Evolutionary conservation across 2,797 vertebrate genomes (phyloP).

Genomic region (Leptatherina wallacei): DNA sequence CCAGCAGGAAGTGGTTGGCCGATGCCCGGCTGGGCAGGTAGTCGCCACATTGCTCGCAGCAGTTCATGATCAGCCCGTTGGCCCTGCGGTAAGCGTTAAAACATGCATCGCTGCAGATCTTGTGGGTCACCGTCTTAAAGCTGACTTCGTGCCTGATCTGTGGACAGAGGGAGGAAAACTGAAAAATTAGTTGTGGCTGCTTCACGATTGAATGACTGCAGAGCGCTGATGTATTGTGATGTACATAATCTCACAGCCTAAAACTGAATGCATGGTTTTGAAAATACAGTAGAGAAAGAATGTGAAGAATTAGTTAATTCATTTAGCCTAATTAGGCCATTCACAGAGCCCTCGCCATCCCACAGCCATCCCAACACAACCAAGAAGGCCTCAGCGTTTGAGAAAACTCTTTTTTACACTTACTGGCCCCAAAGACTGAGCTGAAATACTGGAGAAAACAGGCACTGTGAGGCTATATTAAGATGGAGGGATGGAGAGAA

Average conservation of each 20-base stretch:
- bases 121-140: slow-evolving; percentile 99
- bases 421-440: too few species aligned
- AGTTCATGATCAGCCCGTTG: slow-evolving; percentile 99
- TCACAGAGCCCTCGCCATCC: not conserved
- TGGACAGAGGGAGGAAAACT: slow-evolving; percentile 3
- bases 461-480: not conserved
- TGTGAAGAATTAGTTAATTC: not conserved
- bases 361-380: not conserved
- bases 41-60: slow-evolving; percentile 98
- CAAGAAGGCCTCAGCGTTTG: not conserved
- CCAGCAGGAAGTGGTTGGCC: slow-evolving; percentile 92
- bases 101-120: slow-evolving; percentile 97
- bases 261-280: too few species aligned
- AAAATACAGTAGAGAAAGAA: too few species aligned
- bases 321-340: not conserved
- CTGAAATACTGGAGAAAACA: slow-evolving; percentile 27
- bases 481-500: slow-evolving; percentile 4
- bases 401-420: slow-evolving; percentile 14
- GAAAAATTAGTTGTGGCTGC: not conserved
- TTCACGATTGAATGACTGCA: not conserved
- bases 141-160: slow-evolving; percentile 99
- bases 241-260: too few species aligned
- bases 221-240: not conserved
- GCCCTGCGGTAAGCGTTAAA: slow-evolving; percentile 98
- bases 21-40: slow-evolving; percentile 95